These are phyloP conservation scores for Idris sp. DNA, from an alignment of 1,140 invertebrate species.

Conservation along the genomic window DNA sequence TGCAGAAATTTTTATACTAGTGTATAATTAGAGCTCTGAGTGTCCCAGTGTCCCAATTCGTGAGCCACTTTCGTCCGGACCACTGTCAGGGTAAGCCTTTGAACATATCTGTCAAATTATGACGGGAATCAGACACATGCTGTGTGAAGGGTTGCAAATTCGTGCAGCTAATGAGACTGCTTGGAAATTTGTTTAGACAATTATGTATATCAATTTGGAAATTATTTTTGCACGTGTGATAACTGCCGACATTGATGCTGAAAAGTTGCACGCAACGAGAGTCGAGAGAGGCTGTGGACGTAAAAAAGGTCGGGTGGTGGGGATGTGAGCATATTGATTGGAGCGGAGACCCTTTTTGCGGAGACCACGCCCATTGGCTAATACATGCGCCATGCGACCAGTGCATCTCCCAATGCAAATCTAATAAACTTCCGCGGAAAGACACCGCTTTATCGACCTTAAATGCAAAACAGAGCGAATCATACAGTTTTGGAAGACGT, in stretches of 20 bases:
- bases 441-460: constrained; percentile 63
- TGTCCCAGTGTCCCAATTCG: too few relatives aligned
- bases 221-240: constrained; percentile 62
- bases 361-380: constrained; percentile 70
- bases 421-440: constrained; percentile 62
- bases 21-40: too few relatives aligned
- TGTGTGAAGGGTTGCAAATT: too few relatives aligned
- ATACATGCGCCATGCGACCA: constrained; percentile 64
- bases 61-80: too few relatives aligned
- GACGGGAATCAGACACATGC: too few relatives aligned
- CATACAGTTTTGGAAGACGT: constrained; percentile 64
- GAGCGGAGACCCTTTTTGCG: constrained; percentile 57
- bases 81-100: too few relatives aligned
- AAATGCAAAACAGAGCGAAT: constrained; percentile 64
- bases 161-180: too few relatives aligned
- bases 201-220: constrained; percentile 72
- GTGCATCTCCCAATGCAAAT: constrained; percentile 60
- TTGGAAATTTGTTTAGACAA: too few relatives aligned
- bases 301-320: constrained; percentile 33
- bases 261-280: constrained; percentile 15
- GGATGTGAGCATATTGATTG: constrained; percentile 71
- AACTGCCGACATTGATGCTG: constrained; percentile 34
- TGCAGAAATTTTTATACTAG: too few relatives aligned
- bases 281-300: constrained; percentile 11
- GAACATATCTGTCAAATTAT: too few relatives aligned